Base-by-base conservation (phyloP, 2,888 invertebrate genomes). In the Dermolepida albohirtum region DNA sequence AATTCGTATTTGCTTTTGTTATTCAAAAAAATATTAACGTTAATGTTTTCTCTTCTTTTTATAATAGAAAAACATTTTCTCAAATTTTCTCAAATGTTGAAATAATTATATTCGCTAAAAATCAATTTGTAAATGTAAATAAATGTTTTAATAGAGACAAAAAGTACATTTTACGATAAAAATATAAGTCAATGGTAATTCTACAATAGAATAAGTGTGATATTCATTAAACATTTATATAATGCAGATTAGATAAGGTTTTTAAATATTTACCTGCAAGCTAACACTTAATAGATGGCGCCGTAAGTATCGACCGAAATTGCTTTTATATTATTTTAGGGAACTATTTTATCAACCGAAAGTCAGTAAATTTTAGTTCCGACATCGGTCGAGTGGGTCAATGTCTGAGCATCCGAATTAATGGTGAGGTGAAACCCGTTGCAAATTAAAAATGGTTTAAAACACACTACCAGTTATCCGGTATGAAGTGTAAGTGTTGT, bases 331-430 rank as follows among this genome's bases (percentile, higher is more conserved):
- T 12, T 27, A 22, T 27, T 12, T 17, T 10, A 41, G 50, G 29
- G 11, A 40, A 44, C 43, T 43, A 43, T 17, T 8, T 65, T 69
- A 69, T 51, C 69, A 54, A 49, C 69, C 11, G 54, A 29, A 66
- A 16, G 12, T 40, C 64, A 14, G 11, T 40, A n/a, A 17, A 47
- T 44, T 44, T 62, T 69, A 69, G 69, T 69, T 66, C 57, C 62
- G 43, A 64, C 52, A 52, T 57, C 57, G 59, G 80, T 89, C 90
- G 90, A 91, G 87, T 84, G 84, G 86, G 87, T 87, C 87, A 87
- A 87, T 87, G 89, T 89, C 89, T 88, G 89, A 88, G 85, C 85
- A 84, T 83, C 85, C 84, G 85, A 85, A 84, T 85, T 84, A 85
- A 85, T 85, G 84, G 85, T 82, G 83, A 84, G 83, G 84, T 84